Evolutionary conservation across 2,888 invertebrate genomes (phyloP), one percentile per base, ranked within the genome.

Genomic region (Drosophila neoperkinsi): DNA sequence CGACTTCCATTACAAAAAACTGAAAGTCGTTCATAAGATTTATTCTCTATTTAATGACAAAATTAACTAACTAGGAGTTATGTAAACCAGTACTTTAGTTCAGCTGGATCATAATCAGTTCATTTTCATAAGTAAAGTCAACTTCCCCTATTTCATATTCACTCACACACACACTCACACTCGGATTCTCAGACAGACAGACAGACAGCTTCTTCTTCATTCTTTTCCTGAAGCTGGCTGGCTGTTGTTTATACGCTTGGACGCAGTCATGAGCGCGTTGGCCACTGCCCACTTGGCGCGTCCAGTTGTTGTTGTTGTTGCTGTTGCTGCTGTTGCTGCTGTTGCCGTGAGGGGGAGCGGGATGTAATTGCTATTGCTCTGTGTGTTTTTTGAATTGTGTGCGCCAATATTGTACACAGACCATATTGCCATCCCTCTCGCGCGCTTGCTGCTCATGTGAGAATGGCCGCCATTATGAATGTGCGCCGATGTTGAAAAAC

Each of bases 231-330:
- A 62, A 67, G 71, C 46, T 46, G 13, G 13, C 46, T 46, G 21
- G 16, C 16, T 38, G 28, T 79, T 89, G 86, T 90, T 87, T 84
- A 81, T 82, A 88, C 82, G 88, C 76, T 75, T 70, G 85, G 79
- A 82, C 83, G 81, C 80, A 84, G 89, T 90, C 91, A 90, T 91
- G 88, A 90, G 90, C 90, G 89, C 84, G 84, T 89, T 84, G 79
- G 90, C 91, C 88, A 90, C 91, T 90, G 90, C 91, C 91, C 87
- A 82, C 73, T 68, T 71, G 73, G 70, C 79, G 77, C 72, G 71
- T 69, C 51, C 67, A 34, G 51, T 21, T 62, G 58, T 67, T 68
- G 69, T 66, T 66, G 55, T 51, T 56, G 52, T n/a, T 21, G 51
- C 0, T 51, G 63, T 53, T 60, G 43, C 33, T 51, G 38, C 1